Conservation (phyloP, 2,888 invertebrate species). For the Drosophila neoperkinsi region DNA sequence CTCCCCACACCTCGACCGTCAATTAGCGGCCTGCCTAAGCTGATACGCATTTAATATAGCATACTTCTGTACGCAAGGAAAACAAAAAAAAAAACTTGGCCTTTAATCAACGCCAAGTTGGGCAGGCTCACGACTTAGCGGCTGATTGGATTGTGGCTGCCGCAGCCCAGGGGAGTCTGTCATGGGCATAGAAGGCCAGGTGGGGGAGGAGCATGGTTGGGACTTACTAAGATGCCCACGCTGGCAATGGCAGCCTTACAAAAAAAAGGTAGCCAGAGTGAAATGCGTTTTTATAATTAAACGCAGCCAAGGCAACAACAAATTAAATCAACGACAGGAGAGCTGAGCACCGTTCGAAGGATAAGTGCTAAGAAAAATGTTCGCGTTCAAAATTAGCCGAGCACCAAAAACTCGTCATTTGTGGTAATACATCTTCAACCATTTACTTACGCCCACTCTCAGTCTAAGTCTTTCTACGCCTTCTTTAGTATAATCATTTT, state of each 20-base stretch:
- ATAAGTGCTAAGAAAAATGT: conserved; percentile 29
- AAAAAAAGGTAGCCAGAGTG: conserved; percentile 34
- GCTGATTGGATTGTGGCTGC: conserved; percentile 72
- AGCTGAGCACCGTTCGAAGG: conserved; percentile 12
- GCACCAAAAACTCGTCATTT: conserved; percentile 45
- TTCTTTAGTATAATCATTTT: conserved; percentile 9
- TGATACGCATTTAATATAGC: conserved; percentile 54
- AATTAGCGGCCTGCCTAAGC: conserved; percentile 60
- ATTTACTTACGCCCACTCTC: conserved; percentile 6
- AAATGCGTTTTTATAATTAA: conserved; percentile 68
- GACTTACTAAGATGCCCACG: conserved; percentile 15
- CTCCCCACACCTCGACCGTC: conserved; percentile 13
- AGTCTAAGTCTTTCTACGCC: not conserved
- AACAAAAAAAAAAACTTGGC: conserved; percentile 41
- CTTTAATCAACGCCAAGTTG: conserved; percentile 66
- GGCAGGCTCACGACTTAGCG: conserved; percentile 60
- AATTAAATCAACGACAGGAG: conserved; percentile 63
- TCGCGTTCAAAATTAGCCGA: conserved; percentile 56
- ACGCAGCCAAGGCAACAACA: conserved; percentile 66
- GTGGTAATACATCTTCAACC: conserved; percentile 69
- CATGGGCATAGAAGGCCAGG: not conserved
- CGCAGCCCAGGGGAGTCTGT: conserved; percentile 20
- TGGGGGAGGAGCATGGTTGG: not conserved
- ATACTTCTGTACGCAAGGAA: conserved; percentile 43
- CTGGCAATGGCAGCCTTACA: conserved; percentile 7